A percentile compares a stretch with the other conserved stretches of the same genome.
Conservation (phyloP, 2,888 invertebrate species). For the Linyphia triangularis region DNA sequence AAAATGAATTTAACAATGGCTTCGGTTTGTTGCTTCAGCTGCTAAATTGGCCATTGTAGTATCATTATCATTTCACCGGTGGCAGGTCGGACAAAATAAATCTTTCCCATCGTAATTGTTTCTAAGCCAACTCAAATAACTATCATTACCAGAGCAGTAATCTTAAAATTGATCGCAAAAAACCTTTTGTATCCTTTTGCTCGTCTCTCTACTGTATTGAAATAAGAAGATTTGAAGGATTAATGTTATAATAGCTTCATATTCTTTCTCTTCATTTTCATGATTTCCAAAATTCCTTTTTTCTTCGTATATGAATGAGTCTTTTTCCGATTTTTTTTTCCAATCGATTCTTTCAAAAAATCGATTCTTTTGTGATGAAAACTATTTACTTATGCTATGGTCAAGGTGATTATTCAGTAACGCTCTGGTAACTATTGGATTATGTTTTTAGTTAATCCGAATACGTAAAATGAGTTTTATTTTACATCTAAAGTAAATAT, state of each 20-base stretch:
- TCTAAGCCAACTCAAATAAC: background rate
- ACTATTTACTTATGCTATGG: background rate
- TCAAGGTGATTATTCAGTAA: constrained; percentile 12
- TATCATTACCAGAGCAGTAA: background rate
- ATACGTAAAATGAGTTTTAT: no score
- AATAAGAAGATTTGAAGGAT: constrained; percentile 2
- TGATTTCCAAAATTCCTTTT: no score
- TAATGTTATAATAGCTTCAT: background rate
- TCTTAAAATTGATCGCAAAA: background rate
- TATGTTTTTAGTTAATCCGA: no score
- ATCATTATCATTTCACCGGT: background rate
- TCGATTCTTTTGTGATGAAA: no score
- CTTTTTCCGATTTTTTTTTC: no score
- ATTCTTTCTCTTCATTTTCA: background rate
- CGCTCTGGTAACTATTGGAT: constrained; percentile 33
- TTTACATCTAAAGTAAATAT: no score
- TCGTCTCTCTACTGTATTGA: background rate
- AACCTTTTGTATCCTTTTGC: background rate
- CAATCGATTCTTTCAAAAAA: no score
- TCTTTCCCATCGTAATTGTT: background rate
- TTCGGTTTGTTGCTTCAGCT: background rate
- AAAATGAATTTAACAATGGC: background rate
- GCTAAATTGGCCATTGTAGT: background rate
- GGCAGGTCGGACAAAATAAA: background rate
- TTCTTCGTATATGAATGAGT: no score